Conservation (phyloP, 35 echinoderm and acorn worm species). For the Diadema setosum region DNA sequence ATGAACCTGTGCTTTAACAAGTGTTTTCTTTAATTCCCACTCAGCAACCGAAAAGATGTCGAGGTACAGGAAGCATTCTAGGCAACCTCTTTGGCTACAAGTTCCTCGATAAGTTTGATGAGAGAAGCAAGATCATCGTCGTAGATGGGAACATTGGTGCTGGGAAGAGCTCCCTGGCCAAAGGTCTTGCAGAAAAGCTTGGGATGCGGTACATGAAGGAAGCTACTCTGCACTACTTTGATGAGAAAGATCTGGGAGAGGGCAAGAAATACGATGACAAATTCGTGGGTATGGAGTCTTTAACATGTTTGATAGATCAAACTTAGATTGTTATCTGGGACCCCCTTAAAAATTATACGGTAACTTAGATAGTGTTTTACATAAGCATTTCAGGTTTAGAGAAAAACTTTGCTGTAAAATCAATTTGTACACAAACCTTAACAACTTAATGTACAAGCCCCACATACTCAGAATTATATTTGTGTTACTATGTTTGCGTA, state of each 20-base stretch:
- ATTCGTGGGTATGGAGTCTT: constrained; percentile 58
- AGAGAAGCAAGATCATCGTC: constrained; percentile 89
- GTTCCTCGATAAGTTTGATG: constrained; percentile 80
- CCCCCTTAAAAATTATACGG: too few species aligned
- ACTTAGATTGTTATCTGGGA: too few species aligned
- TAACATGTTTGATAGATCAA: not conserved
- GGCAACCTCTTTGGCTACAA: constrained; percentile 63
- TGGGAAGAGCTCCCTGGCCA: constrained; percentile 76
- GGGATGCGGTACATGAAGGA: constrained; percentile 90
- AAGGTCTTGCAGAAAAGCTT: constrained; percentile 66
- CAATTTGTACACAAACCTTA: too few species aligned
- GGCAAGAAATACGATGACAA: constrained; percentile 76
- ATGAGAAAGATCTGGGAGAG: constrained; percentile 54
- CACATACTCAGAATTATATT: too few species aligned
- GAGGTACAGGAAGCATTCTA: constrained; percentile 13
- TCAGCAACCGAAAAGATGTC: constrained; percentile 8
- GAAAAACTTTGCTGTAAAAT: too few species aligned
- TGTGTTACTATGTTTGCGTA: too few species aligned
- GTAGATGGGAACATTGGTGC: constrained; percentile 88
- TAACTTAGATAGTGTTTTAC: too few species aligned
- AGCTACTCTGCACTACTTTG: constrained; percentile 70
- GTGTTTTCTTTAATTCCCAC: not conserved
- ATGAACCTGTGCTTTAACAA: too few species aligned
- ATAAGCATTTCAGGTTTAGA: too few species aligned
- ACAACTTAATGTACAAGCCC: too few species aligned